phyloP scores from a whole-genome alignment of 2,888 invertebrate genomes.

The Catocala sponsa region DNA sequence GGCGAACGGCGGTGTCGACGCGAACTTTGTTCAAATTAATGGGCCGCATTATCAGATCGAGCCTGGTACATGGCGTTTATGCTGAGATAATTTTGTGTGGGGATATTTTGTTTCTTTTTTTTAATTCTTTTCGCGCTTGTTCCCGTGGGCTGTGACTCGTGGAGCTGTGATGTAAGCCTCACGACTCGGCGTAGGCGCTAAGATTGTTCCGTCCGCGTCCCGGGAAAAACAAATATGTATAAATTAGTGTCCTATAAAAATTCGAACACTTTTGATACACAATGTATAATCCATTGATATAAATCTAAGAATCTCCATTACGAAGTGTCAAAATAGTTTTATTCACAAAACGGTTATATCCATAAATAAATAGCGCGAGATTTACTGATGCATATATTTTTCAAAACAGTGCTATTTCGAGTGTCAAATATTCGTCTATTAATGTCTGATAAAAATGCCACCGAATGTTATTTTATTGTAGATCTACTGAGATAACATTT shows the following conservation, averaged over 20 bases:
- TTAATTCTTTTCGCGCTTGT: conserved; percentile 70
- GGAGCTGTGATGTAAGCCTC: conserved; percentile 53
- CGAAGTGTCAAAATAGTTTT: conserved; percentile 33
- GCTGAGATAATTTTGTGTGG: conserved; percentile 85
- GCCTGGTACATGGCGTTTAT: conserved; percentile 87
- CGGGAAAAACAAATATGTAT: conserved; percentile 39
- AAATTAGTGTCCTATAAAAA: conserved; percentile 48
- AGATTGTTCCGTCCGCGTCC: conserved; percentile 45
- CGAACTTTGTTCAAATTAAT: conserved; percentile 88
- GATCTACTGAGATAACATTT: conserved; percentile 22
- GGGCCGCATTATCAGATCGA: conserved; percentile 87
- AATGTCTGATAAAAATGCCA: conserved; percentile 33
- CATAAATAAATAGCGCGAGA: conserved; percentile 27
- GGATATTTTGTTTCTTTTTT: conserved; percentile 71
- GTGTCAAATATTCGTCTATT: conserved; percentile 42
- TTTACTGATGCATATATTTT: conserved; percentile 25
- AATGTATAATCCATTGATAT: conserved; percentile 9
- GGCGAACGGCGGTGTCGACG: conserved; percentile 85
- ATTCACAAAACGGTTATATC: conserved; percentile 22
- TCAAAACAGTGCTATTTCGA: conserved; percentile 26
- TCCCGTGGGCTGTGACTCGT: conserved; percentile 55
- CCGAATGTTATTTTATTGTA: conserved; percentile 34
- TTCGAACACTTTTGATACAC: conserved; percentile 33
- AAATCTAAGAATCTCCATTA: conserved; percentile 22
- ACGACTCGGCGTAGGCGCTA: conserved; percentile 58